Base-by-base conservation (phyloP, 2,888 invertebrate genomes). In the Melieria omissa region DNA sequence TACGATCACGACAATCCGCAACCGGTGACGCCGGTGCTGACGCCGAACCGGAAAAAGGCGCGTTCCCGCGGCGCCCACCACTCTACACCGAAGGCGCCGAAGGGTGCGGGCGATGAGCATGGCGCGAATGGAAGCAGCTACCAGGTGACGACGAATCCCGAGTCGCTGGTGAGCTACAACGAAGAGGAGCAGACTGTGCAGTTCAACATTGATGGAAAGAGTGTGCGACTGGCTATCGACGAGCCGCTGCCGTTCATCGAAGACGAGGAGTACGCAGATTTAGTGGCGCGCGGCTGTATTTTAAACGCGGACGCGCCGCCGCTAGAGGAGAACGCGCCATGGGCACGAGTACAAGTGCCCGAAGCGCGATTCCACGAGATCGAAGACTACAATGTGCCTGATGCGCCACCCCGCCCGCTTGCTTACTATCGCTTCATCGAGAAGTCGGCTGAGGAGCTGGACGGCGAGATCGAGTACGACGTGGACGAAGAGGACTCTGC, bases 401-500 rank as follows among this genome's bases (percentile, higher is more conserved):
- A 95, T 87, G 95, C 95, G 0, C 94, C 96, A 62, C 89, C 93
- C 0, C 89, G 95, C 62, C 95, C 96, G 0, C 93, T 95, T 86
- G 95, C 96, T 0, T 96, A 96, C 83, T 97, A 97, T 70, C 90
- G 96, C 73, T 98, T 96, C 84, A 97, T 98, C 83, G 98, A 98
- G 84, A 95, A 96, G 82, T 95, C 96, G 8, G 92, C 93, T 0
- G 98, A 98, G 85, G 98, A 98, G 84, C 88, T 98, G 44, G 98
- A 98, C 84, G 96, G 97, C 72, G 95, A 93, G 81, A 92, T 93
- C 7, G 99, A 99, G 86, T 99, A 99, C 88, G 99, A 99, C 88
- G 93, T 98, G 78, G 99, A 99, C 86, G 99, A 99, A 85, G 98
- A 99, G 88, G 99, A 99, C 83, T 94, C 95, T 12, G 95, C 96